Evolutionary conservation across 2,888 invertebrate genomes (phyloP).

Genomic region (Chloromyia formosa): DNA sequence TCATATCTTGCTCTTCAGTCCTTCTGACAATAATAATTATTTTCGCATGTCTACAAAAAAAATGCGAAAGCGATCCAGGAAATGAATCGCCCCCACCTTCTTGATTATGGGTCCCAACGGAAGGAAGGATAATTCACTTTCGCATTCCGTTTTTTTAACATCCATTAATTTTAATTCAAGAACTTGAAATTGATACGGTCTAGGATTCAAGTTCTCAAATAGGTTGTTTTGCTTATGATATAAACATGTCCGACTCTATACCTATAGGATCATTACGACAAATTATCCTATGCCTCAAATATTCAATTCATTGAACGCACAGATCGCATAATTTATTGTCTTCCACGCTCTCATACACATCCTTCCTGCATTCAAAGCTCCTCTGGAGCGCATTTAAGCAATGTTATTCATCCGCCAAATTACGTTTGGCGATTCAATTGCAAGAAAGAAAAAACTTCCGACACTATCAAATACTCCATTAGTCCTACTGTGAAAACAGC

Average conservation of each 20-base stretch:
- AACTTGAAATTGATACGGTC: background rate
- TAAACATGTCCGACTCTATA: background rate
- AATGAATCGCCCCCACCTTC: too few species aligned
- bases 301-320: background rate
- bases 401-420: background rate
- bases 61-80: too few species aligned
- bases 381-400: background rate
- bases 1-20: too few species aligned
- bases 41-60: too few species aligned
- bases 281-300: background rate
- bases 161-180: background rate
- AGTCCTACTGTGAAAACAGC: slow-evolving; percentile 15
- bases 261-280: background rate
- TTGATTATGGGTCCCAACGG: too few species aligned
- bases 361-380: background rate
- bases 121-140: too few species aligned
- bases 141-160: too few species aligned
- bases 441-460: slow-evolving; percentile 19
- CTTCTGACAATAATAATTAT: too few species aligned
- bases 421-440: background rate
- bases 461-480: slow-evolving; percentile 5
- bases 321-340: too few species aligned
- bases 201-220: background rate
- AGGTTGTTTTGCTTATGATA: background rate
- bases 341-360: background rate